Conservation (phyloP, 2,888 invertebrate species). For the Nineta flava region DNA sequence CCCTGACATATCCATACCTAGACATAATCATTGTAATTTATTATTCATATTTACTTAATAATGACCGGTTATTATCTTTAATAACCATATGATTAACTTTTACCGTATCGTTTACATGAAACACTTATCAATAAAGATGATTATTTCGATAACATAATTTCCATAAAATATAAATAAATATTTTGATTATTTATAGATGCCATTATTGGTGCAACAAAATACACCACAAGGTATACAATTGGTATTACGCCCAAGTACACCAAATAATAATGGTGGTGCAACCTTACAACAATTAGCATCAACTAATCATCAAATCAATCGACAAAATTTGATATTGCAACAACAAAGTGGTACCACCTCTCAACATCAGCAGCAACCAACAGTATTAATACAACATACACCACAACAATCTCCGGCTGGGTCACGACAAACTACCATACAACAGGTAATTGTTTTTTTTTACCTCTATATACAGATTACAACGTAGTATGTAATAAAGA, state of each 20-base stretch:
- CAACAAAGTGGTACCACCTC: conserved; percentile 3
- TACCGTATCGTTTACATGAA: too few relatives aligned
- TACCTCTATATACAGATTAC: too few relatives aligned
- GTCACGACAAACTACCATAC: conserved; percentile 15
- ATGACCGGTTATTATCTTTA: too few relatives aligned
- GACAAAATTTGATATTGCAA: conserved; percentile 10
- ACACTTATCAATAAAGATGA: too few relatives aligned
- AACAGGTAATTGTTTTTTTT: conserved; percentile 5
- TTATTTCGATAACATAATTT: too few relatives aligned
- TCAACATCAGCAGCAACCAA: conserved; percentile 3
- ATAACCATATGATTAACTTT: too few relatives aligned
- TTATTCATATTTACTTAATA: too few relatives aligned
- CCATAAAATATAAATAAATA: background rate
- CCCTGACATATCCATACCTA: too few relatives aligned
- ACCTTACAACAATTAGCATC: conserved; percentile 10
- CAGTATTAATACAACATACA: conserved; percentile 10
- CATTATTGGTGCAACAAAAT: conserved; percentile 44
- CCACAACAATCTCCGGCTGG: too few relatives aligned
- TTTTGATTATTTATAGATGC: conserved; percentile 23
- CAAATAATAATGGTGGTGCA: conserved; percentile 15
- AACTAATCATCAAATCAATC: conserved; percentile 23
- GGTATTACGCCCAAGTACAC: conserved; percentile 48
- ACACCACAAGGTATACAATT: conserved; percentile 52
- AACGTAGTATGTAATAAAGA: too few relatives aligned
- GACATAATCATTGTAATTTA: too few relatives aligned